phyloP scores from a whole-genome alignment of 1,140 invertebrate genomes.

The Heliconius eleuchia region DNA sequence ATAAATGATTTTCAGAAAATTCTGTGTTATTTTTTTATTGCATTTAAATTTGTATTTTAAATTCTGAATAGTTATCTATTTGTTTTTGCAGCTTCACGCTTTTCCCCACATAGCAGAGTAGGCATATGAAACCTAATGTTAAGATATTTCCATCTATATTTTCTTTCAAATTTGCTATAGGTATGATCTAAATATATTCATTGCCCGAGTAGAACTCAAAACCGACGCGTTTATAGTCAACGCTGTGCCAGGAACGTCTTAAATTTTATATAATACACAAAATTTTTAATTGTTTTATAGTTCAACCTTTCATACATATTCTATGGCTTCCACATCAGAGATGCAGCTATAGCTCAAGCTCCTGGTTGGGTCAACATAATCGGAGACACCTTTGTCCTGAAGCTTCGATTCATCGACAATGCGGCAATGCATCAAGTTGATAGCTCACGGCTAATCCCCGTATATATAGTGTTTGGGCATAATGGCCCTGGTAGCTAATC shows the following conservation, averaged over 20 bases:
- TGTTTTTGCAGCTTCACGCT: background rate
- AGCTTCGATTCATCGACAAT: conserved; percentile 52
- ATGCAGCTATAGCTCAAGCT: background rate
- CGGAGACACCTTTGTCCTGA: conserved; percentile 56
- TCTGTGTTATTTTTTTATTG: background rate
- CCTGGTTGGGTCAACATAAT: conserved; percentile 43
- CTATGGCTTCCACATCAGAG: background rate
- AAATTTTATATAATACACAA: no score
- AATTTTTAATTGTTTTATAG: background rate
- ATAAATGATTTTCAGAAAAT: conserved; percentile 6
- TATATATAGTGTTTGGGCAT: conserved; percentile 39
- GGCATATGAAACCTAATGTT: no score
- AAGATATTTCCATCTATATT: no score
- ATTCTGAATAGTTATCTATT: background rate
- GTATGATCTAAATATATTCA: no score
- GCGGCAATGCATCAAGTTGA: conserved; percentile 58
- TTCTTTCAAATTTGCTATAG: no score
- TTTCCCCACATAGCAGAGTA: no score
- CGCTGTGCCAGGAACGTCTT: no score
- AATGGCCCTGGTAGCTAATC: conserved; percentile 29
- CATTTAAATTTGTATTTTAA: background rate
- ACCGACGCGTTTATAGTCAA: background rate
- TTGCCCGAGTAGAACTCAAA: no score
- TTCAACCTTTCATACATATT: background rate
- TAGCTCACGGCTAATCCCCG: conserved; percentile 51